These are phyloP conservation scores for Natrix natrix DNA, from an alignment of 2,797 vertebrate genomes.

Conservation along the genomic window DNA sequence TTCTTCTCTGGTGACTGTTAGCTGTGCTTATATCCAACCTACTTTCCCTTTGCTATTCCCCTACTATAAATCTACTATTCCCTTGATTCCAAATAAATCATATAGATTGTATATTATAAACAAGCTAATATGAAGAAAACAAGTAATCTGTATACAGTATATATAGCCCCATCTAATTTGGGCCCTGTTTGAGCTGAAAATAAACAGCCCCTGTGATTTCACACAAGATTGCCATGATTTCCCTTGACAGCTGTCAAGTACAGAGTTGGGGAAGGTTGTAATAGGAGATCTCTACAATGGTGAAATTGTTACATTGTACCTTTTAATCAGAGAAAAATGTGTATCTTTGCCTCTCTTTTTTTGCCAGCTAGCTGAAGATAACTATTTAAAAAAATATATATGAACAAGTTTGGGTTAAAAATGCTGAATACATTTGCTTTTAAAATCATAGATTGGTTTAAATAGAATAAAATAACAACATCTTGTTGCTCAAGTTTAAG, in stretches of 20 bases:
- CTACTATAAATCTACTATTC: neutral
- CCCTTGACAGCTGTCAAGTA: neutral
- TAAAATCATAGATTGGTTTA: neutral
- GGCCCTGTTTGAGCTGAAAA: neutral
- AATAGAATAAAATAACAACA: neutral
- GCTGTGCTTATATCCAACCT: neutral
- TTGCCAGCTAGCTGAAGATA: neutral
- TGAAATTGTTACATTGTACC: neutral
- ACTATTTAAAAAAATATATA: neutral
- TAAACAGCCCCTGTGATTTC: neutral
- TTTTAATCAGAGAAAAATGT: neutral
- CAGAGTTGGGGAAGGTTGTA: neutral
- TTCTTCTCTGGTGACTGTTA: neutral
- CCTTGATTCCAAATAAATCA: neutral
- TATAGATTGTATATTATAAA: neutral
- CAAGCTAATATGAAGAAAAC: neutral
- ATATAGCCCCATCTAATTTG: neutral
- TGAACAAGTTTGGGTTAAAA: neutral
- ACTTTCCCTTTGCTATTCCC: no score
- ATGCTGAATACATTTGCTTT: neutral
- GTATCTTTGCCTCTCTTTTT: neutral
- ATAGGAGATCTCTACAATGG: neutral
- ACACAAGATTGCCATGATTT: neutral
- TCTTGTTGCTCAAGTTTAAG: neutral
- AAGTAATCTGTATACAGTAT: neutral